Base-by-base conservation (phyloP, 1,140 invertebrate genomes). In the Ceratina australensis region DNA sequence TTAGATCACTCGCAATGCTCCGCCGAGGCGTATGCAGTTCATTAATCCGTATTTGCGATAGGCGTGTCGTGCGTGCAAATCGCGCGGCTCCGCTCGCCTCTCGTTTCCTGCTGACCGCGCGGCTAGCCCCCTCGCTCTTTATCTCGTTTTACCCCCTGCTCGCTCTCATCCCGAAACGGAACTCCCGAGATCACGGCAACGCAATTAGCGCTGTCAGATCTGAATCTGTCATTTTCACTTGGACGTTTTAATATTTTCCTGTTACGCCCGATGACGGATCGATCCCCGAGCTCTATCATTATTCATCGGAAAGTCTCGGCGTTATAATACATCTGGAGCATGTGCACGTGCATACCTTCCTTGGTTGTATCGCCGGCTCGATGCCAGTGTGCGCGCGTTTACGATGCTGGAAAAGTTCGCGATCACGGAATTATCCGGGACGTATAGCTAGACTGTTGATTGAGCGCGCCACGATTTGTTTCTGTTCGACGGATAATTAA, bases 1-100 rank as follows among this genome's bases (percentile, higher is more conserved):
- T 87, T 87, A 86, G 87, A 87, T 87, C 86, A 84, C 80, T 73
- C 80, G 84, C 86, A 87, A 85, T 84, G 84, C 80, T 63, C 77
- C 78, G 78, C 71, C 80, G 81, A 77, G 87, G 87, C 84, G 86
- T 87, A 86, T 86, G 82, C 84, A 78, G 26, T 83, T 87, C 86
- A 87, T 87, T 87, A 87, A 87, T 87, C 85, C 79, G 86, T 83
- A 86, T 87, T 87, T 86, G 86, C 82, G 81, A 78, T 82, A 84
- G 82, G 74, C 79, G 78, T 64, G 54, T 63, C 68, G 72, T 49
- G 74, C 57, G 77, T 72, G 64, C 67, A 59, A 68, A 66, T 66
- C 73, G 71, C 73, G 71, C 28, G 65, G 72, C 69, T 20, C 63
- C 10, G 56, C 69, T 75, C 71, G 71, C 59, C 60, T 24, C 13